These are phyloP conservation scores for Euleptes europaea DNA, from an alignment of 2,113 vertebrate species.

Conservation along the genomic window DNA sequence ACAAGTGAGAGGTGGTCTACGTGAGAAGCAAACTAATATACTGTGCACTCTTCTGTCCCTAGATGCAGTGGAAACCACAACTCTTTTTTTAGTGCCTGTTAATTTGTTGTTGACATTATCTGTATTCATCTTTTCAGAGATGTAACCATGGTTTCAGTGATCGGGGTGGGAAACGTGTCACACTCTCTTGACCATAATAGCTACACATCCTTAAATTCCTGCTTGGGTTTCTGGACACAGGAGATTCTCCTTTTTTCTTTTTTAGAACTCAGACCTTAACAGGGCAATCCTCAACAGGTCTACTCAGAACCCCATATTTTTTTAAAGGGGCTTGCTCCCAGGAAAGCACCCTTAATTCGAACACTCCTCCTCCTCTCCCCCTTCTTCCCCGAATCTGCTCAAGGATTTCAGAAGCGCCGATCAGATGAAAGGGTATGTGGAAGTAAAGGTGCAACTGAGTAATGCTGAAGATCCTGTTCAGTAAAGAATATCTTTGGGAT, in stretches of 20 bases:
- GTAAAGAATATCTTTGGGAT: too few species aligned
- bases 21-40: constrained; percentile 28
- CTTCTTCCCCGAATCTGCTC: background rate
- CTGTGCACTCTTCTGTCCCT: background rate
- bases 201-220: background rate
- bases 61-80: background rate
- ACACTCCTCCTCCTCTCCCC: background rate
- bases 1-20: constrained; percentile 29
- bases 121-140: background rate
- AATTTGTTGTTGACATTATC: background rate
- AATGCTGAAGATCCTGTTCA: too few species aligned
- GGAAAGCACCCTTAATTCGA: too few species aligned
- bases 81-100: background rate
- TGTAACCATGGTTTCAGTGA: background rate
- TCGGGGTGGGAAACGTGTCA: background rate
- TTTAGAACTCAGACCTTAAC: too few species aligned
- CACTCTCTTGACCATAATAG: background rate
- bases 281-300: too few species aligned
- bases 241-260: too few species aligned
- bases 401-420: background rate
- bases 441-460: background rate
- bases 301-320: too few species aligned
- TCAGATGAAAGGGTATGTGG: background rate
- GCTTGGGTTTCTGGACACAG: background rate
- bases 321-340: too few species aligned